Percentiles rank a stretch among this genome's conserved stretches.
These are phyloP conservation scores for Sebastes vulpes DNA, from an alignment of 2,797 vertebrate genomes.

Conservation along the genomic window DNA sequence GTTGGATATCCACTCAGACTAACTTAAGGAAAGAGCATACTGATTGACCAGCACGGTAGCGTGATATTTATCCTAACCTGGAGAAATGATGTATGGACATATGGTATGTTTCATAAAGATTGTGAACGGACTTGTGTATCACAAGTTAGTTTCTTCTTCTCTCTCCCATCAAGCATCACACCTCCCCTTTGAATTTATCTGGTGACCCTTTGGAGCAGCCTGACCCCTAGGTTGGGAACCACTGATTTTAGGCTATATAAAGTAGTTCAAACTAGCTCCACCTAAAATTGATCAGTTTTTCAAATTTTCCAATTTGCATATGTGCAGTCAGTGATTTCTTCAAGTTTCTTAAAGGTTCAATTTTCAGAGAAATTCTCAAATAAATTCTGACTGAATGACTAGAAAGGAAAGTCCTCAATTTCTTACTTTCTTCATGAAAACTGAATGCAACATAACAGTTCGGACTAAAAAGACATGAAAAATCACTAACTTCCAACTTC, in stretches of 20 bases:
- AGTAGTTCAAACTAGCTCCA: background rate
- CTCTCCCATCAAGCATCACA: too few relatives aligned
- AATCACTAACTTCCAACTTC: background rate
- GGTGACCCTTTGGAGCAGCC: background rate
- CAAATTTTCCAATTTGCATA: background rate
- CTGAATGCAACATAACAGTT: background rate
- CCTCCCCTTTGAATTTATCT: background rate
- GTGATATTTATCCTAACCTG: background rate
- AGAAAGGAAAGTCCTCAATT: background rate
- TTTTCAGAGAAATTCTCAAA: background rate
- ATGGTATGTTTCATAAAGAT: background rate
- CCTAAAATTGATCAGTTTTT: background rate
- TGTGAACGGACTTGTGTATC: background rate
- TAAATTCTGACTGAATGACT: background rate
- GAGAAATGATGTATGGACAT: background rate
- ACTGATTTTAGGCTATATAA: background rate
- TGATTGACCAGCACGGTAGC: background rate
- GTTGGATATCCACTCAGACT: background rate
- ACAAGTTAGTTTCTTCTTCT: background rate
- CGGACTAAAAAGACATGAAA: background rate
- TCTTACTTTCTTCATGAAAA: background rate
- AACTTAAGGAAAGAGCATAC: background rate
- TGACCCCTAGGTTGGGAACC: background rate
- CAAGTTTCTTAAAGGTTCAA: background rate
- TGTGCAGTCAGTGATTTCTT: background rate